A percentile compares a stretch with the other conserved stretches of the same genome.
These are phyloP conservation scores for Syngnathus acus DNA, from an alignment of 2,797 vertebrate genomes.

Conservation along the genomic window DNA sequence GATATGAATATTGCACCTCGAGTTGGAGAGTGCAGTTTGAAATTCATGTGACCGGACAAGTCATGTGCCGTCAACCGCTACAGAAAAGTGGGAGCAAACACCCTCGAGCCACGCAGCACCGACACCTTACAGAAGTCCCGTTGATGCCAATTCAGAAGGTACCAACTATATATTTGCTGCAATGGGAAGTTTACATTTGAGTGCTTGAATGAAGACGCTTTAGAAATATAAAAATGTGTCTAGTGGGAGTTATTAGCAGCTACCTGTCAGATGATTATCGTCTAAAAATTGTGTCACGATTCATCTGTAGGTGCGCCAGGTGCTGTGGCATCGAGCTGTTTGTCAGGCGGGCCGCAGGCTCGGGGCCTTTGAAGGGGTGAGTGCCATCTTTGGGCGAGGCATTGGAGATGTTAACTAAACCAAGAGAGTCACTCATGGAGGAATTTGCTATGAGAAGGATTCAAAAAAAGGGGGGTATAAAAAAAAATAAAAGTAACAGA, in stretches of 20 bases:
- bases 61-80: conserved; percentile 99
- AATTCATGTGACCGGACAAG: conserved; percentile 57
- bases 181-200: neutral
- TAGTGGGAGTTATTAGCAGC: neutral
- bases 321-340: conserved; percentile 92
- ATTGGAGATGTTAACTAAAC: conserved; percentile 73
- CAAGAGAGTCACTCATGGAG: conserved; percentile 46
- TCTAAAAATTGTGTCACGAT: neutral
- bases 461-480: conserved; percentile 6
- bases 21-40: neutral
- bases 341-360: conserved; percentile 96
- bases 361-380: conserved; percentile 98
- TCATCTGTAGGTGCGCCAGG: conserved; percentile 60
- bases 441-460: conserved; percentile 36
- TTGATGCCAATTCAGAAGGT: neutral
- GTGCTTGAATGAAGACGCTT: neutral
- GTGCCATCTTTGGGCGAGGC: conserved; percentile 97
- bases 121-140: conserved; percentile 72
- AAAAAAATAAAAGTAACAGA: conserved; percentile 19
- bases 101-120: conserved; percentile 85
- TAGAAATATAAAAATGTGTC: neutral
- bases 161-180: neutral
- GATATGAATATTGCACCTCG: neutral
- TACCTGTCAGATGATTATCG: neutral
- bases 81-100: conserved; percentile 99